These are phyloP conservation scores for Molothrus ater DNA, from an alignment of 2,797 vertebrate genomes.

Conservation along the genomic window DNA sequence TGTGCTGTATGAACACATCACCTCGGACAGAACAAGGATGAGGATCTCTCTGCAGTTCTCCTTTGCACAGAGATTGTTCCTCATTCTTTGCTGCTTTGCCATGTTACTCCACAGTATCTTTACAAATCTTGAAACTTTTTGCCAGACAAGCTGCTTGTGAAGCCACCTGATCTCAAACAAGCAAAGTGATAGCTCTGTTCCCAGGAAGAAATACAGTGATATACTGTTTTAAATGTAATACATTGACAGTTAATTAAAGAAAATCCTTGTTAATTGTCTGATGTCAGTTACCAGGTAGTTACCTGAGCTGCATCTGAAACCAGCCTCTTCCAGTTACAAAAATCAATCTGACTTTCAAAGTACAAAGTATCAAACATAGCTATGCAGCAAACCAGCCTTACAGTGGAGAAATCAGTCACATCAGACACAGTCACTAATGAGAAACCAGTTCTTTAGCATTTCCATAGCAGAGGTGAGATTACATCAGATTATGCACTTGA, in stretches of 20 bases:
- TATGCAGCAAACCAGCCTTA: background rate
- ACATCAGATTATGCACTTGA: background rate
- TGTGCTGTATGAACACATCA: background rate
- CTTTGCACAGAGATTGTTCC: background rate
- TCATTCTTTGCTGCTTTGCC: background rate
- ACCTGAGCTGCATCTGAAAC: slow-evolving; percentile 28
- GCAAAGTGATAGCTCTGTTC: background rate
- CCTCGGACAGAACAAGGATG: background rate
- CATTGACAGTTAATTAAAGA: background rate
- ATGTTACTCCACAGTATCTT: background rate
- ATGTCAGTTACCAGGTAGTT: background rate
- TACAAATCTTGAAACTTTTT: background rate
- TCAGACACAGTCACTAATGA: slow-evolving; percentile 4
- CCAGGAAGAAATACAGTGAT: background rate
- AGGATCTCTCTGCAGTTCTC: background rate
- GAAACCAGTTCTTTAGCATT: background rate
- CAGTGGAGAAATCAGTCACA: background rate
- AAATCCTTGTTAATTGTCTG: background rate
- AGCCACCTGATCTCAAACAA: background rate
- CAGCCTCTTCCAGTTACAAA: background rate
- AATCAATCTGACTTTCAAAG: slow-evolving; percentile 9
- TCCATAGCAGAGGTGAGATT: background rate
- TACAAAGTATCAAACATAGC: background rate
- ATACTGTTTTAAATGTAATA: background rate
- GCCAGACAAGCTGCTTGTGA: background rate